These are phyloP conservation scores for Argynnis bischoffii DNA, from an alignment of 2,888 invertebrate genomes.

Conservation along the genomic window DNA sequence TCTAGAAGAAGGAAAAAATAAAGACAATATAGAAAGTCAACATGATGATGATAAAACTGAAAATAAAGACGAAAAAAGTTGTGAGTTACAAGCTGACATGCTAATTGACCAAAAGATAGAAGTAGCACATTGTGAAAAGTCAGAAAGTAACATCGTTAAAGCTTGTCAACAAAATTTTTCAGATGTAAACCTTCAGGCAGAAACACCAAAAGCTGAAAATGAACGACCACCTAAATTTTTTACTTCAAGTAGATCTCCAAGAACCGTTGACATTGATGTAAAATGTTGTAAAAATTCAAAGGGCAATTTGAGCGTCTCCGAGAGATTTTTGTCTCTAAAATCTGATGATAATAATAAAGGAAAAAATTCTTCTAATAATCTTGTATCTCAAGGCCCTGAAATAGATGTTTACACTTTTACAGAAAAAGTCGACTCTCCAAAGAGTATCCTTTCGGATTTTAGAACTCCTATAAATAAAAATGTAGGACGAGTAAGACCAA, in stretches of 20 bases:
- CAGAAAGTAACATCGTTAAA: constrained; percentile 44
- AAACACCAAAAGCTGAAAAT: constrained; percentile 64
- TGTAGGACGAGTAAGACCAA: constrained; percentile 73
- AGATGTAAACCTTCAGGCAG: constrained; percentile 37
- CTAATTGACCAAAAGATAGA: constrained; percentile 39
- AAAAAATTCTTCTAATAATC: constrained; percentile 59
- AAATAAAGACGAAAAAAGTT: constrained; percentile 26
- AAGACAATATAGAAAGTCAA: constrained; percentile 23
- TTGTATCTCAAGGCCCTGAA: constrained; percentile 71
- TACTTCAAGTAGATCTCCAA: constrained; percentile 69
- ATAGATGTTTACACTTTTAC: constrained; percentile 77
- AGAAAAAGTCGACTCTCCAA: constrained; percentile 77
- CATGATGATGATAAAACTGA: constrained; percentile 26
- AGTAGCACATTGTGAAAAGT: constrained; percentile 41
- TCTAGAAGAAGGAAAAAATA: constrained; percentile 37
- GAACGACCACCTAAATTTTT: constrained; percentile 77
- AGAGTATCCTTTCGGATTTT: constrained; percentile 73
- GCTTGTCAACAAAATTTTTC: constrained; percentile 19
- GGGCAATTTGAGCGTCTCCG: constrained; percentile 73
- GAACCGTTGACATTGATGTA: constrained; percentile 74
- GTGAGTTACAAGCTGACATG: constrained; percentile 39
- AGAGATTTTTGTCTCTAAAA: constrained; percentile 72
- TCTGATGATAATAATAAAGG: constrained; percentile 61
- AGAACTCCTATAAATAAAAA: constrained; percentile 69
- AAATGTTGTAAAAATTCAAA: constrained; percentile 75